Evolutionary conservation across 2,113 vertebrate species (phyloP).

Genomic region (Ranitomeya imitator): DNA sequence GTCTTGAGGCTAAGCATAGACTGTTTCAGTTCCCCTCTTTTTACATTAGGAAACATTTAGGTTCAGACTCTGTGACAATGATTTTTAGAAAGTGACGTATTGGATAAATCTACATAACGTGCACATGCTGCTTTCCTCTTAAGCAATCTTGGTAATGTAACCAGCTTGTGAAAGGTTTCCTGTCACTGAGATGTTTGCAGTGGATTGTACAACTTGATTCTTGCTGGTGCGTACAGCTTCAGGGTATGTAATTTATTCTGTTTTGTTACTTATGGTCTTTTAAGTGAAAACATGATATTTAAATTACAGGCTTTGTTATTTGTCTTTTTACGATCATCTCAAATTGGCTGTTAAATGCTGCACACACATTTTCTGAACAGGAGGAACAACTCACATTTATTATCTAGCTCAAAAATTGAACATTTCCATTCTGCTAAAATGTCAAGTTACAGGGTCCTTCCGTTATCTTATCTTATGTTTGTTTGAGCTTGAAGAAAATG

Average conservation of each 20-base stretch:
- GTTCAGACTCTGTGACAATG: neutral
- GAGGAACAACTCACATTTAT: constrained; percentile 3
- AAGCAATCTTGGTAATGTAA: constrained; percentile 59
- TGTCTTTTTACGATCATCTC: constrained; percentile 7
- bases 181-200: constrained; percentile 56
- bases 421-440: neutral
- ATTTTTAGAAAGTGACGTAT: neutral
- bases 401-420: constrained; percentile 4
- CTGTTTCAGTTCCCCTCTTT: neutral
- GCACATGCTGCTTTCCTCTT: constrained; percentile 61
- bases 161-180: constrained; percentile 61
- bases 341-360: constrained; percentile 13
- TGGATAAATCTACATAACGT: neutral
- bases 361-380: neutral
- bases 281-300: constrained; percentile 20
- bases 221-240: constrained; percentile 54
- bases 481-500: neutral
- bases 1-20: neutral
- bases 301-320: constrained; percentile 34
- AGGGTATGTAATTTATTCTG: constrained; percentile 61
- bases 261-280: constrained; percentile 39
- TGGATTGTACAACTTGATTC: constrained; percentile 46
- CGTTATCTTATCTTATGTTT: neutral
- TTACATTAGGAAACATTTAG: neutral
- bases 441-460: neutral